Conservation (phyloP, 2,797 vertebrate genomes). For the Heliangelus exortis region DNA sequence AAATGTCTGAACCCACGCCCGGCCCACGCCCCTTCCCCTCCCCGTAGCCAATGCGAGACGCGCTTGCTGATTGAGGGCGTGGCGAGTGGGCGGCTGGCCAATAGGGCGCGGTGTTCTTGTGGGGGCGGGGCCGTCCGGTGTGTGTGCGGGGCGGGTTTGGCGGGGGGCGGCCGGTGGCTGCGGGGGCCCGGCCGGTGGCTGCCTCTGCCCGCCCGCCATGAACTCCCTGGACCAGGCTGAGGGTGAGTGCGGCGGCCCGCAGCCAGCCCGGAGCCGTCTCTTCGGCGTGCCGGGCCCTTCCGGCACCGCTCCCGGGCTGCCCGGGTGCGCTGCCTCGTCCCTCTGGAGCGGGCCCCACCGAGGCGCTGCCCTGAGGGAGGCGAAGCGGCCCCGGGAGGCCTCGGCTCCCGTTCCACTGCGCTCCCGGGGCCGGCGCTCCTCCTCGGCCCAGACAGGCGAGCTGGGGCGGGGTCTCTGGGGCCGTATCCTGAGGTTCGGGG, state of each 20-base stretch:
- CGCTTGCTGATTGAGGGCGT: background rate
- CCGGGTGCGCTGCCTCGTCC: background rate
- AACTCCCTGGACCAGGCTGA: slow-evolving; percentile 98
- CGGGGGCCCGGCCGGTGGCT: background rate
- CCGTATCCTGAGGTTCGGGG: background rate
- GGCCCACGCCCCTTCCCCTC: background rate
- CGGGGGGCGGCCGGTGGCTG: background rate
- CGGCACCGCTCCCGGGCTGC: background rate
- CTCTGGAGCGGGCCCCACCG: background rate
- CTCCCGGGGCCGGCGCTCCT: background rate
- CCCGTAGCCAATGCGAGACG: background rate
- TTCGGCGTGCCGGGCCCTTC: background rate
- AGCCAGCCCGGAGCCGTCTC: background rate
- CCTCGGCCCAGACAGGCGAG: slow-evolving; percentile 22
- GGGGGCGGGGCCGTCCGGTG: background rate
- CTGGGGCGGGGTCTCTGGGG: background rate
- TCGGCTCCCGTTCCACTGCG: background rate
- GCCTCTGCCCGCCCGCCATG: slow-evolving; percentile 78
- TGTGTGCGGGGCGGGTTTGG: background rate
- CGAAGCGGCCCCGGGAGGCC: background rate
- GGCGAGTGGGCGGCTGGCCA: background rate
- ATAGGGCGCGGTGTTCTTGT: background rate
- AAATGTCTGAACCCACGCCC: background rate
- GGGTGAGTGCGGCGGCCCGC: slow-evolving; percentile 79
- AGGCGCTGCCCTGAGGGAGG: background rate